Base-by-base conservation (phyloP, 1,140 invertebrate species). In the Drosophila kanapiae region DNA sequence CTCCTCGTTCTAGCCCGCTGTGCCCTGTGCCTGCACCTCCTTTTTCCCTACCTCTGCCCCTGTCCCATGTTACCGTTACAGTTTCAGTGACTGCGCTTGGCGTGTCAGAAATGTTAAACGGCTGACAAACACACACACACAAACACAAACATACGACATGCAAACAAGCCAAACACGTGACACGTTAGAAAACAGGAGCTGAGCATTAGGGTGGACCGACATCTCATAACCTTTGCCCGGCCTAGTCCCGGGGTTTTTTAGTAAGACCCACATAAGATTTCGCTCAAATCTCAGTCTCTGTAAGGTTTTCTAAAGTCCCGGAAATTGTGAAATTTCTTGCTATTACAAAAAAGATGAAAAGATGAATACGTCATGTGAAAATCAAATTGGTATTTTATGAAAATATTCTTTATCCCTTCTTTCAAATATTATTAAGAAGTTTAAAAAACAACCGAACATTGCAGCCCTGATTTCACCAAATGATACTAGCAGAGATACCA, bases 21-120 rank as follows among this genome's bases (percentile, higher is more conserved):
- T 57, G 18, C 33, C 33, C 51, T 42, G 14, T 23, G 43, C 27
- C 38, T 58, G n/a, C 13, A 42, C 47, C 45, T 27, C 59, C 37
- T 42, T 29, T 61, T 54, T 33, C 47, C 37, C 37, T 37, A 7
- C 51, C 53, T 31, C 37, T 42, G 37, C 63, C 37, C 18, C 33
- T 16, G 37, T 7, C 63, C 27, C 45, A 51, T 38, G 65, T 58
- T 47, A 35, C 18, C 70, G 65, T 71, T 71, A 72, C 65, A 59
- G 69, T 72, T 72, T 49, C 65, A 49, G 33, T 72, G 69, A 54
- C 65, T 71, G 42, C 65, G 43, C 69, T 71, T 72, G 43, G 65
- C 69, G 69, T 72, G 69, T 72, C 69, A 71, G 64, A 71, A 71
- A 71, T 71, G 65, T 71, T 71, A 71, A 71, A 71, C 69, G 69